These are phyloP conservation scores for Teleiodes luculella DNA, from an alignment of 2,888 invertebrate genomes.

Conservation along the genomic window DNA sequence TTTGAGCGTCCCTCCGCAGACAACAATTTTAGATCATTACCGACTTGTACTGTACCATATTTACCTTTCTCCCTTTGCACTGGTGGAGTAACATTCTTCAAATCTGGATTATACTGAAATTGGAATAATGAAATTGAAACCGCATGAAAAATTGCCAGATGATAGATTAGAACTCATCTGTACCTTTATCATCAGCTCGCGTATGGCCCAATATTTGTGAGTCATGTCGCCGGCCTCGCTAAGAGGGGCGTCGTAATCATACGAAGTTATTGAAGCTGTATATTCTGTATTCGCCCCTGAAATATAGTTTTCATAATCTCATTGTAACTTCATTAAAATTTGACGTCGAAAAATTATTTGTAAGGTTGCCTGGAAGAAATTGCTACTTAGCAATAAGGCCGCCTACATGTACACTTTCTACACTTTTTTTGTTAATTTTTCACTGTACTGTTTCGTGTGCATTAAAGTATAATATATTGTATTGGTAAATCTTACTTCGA, in stretches of 20 bases:
- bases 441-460: too few relatives aligned
- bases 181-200: constrained; percentile 80
- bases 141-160: neutral
- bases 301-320: neutral
- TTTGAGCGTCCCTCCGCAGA: constrained; percentile 49
- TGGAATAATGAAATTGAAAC: too few relatives aligned
- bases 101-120: constrained; percentile 70
- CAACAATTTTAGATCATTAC: constrained; percentile 66
- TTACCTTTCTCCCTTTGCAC: constrained; percentile 78
- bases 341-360: too few relatives aligned
- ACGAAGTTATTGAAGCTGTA: constrained; percentile 87
- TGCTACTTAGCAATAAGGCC: too few relatives aligned
- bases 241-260: constrained; percentile 95
- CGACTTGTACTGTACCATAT: constrained; percentile 80
- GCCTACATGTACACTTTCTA: too few relatives aligned
- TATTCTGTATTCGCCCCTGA: constrained; percentile 74
- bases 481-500: too few relatives aligned
- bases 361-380: too few relatives aligned
- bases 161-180: constrained; percentile 22
- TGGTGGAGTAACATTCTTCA: constrained; percentile 63
- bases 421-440: too few relatives aligned
- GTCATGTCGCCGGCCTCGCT: constrained; percentile 94
- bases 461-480: too few relatives aligned
- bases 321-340: too few relatives aligned
- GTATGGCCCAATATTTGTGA: constrained; percentile 85